Evolutionary conservation across 1,140 invertebrate genomes (phyloP).

Genomic region (Coenobita brevimanus): DNA sequence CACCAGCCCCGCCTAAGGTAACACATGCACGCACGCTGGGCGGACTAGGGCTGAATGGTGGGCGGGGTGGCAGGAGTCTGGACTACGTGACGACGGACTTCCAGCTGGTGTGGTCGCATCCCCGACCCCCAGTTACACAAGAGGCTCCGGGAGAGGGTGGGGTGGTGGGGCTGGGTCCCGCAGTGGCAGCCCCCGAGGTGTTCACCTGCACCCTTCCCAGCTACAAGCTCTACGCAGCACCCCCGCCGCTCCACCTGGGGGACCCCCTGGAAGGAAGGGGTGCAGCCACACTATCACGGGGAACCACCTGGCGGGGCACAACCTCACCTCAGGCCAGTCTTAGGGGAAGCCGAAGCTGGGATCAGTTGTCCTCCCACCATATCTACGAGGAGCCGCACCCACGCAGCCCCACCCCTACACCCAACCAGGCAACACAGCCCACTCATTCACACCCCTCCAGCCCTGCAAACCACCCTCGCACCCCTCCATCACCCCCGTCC

Average conservation of each 20-base stretch:
- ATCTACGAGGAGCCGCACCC: conserved; percentile 50
- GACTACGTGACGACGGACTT: conserved; percentile 58
- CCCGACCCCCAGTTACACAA: conserved; percentile 20
- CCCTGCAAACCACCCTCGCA: conserved; percentile 26
- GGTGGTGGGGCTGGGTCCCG: conserved; percentile 8
- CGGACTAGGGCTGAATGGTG: conserved; percentile 11
- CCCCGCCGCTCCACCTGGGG: not conserved
- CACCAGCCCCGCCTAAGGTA: conserved; percentile 31
- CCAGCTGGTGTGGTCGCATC: conserved; percentile 55
- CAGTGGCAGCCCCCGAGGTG: conserved; percentile 3
- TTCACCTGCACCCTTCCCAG: conserved; percentile 36
- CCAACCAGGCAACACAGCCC: not conserved
- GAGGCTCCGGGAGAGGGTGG: conserved; percentile 3
- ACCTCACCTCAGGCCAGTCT: conserved; percentile 46
- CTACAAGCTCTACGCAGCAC: conserved; percentile 25
- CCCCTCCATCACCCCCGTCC: not conserved
- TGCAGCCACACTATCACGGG: conserved; percentile 6
- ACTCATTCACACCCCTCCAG: conserved; percentile 42
- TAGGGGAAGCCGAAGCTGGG: conserved; percentile 52
- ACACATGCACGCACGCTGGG: conserved; percentile 43
- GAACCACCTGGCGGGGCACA: conserved; percentile 24
- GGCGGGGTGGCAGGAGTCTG: conserved; percentile 28
- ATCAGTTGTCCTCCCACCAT: conserved; percentile 52
- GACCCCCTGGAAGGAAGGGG: not conserved
- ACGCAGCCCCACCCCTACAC: conserved; percentile 5